Base-by-base conservation (phyloP, 37 sponge, comb jelly and placozoan genomes). In the Chondrilla cf. caribensis region DNA sequence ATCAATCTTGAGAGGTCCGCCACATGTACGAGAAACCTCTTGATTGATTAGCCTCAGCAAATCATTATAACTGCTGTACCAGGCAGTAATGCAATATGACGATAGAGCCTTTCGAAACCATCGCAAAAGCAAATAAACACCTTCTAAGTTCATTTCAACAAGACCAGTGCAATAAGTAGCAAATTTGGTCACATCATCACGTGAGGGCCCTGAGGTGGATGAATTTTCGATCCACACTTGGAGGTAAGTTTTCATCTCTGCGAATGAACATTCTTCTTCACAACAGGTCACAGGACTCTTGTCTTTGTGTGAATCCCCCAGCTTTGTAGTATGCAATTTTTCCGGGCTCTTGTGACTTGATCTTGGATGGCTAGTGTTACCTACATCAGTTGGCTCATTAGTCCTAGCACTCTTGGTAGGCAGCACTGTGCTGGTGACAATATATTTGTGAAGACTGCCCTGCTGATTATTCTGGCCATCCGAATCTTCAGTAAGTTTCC, bases 31-130 rank as follows among this genome's bases (percentile, higher is more conserved):
- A 58, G 25, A 35, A n/a, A 72, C 25, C 0, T 75, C n/a, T 7
- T 36, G 2, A 28, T 83, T 72, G 3, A 83, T 60, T 71, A 38
- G 65, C 35, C 47, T 40, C 24, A 83, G 60, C 17, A 55, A 42
- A 0, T 24, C 31, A 73, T 83, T 83, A 32, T 71, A 83, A 19
- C 72, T 77, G 35, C 76, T 75, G 73, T 75, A 57, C 84, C 84
- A 83, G 9, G 54, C 84, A 33, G 76, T n/a, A 40, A 58, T 21
- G 0, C 33, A n/a, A 33, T 47, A 35, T 1, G 15, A 57, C 24
- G 25, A 24, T 19, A 83, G 29, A 4, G 36, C 11, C 55, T 47
- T 73, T 24, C 84, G 43, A 31, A 83, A 43, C 24, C 33, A 35
- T n/a, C 19, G 44, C 19, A 83, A 54, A 8, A 72, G 24, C 77